Conservation (phyloP, 2,113 vertebrate genomes). For the Myrmecophaga tridactyla region DNA sequence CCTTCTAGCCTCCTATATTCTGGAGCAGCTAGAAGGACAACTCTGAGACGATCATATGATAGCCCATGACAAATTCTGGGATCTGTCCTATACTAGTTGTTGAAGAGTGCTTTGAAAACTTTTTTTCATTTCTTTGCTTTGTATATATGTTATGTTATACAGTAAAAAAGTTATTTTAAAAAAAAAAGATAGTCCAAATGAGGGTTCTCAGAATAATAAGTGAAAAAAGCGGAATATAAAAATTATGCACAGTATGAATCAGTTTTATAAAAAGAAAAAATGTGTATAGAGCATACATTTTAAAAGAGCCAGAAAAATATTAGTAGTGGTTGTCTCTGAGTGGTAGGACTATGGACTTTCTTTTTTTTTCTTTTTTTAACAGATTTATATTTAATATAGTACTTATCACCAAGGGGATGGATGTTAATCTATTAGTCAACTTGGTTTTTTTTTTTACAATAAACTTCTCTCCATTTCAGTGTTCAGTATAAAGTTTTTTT, state of each 20-base stretch:
- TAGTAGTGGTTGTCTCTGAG: background rate
- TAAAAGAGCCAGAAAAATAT: background rate
- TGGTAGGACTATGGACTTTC: background rate
- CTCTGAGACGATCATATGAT: too few relatives aligned
- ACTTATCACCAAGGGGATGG: background rate
- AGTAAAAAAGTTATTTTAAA: too few relatives aligned
- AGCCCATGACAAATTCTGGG: too few relatives aligned
- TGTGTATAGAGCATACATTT: background rate
- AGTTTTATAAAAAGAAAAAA: too few relatives aligned
- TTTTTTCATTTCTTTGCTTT: too few relatives aligned
- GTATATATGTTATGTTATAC: too few relatives aligned
- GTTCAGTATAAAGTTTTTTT: background rate
- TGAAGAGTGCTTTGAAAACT: too few relatives aligned
- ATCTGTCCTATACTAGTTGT: too few relatives aligned
- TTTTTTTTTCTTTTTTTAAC: background rate
- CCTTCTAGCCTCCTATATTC: too few relatives aligned
- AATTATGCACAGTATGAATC: too few relatives aligned
- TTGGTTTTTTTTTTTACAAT: background rate
- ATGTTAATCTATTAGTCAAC: slow-evolving; percentile 15
- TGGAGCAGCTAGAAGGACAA: too few relatives aligned
- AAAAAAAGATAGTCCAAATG: background rate
- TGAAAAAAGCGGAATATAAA: background rate
- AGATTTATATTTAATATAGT: slow-evolving; percentile 53
- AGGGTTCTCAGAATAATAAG: background rate
- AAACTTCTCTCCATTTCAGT: slow-evolving; percentile 43